Conservation (phyloP, 1,140 invertebrate genomes). For the Drosophila nikananu region DNA sequence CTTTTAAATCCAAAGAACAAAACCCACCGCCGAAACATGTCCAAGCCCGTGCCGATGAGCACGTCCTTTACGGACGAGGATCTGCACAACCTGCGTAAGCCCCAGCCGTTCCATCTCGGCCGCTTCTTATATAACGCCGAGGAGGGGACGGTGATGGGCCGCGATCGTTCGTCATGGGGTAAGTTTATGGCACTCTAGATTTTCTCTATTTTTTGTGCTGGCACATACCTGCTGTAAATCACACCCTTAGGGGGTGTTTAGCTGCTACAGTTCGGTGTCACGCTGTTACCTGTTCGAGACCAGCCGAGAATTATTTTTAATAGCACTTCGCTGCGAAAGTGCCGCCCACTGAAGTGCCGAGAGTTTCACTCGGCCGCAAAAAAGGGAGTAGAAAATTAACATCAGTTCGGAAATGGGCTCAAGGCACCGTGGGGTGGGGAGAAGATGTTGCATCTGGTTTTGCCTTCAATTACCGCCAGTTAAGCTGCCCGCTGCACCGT, state of each 20-base stretch:
- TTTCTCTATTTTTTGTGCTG: too few species aligned
- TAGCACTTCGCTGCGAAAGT: conserved; percentile 9
- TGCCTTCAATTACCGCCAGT: conserved; percentile 30
- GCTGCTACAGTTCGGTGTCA: conserved; percentile 5
- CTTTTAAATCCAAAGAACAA: conserved; percentile 28
- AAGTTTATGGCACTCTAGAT: conserved; percentile 64
- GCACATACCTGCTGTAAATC: conserved; percentile 18
- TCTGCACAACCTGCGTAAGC: conserved; percentile 61
- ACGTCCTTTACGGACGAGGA: conserved; percentile 67
- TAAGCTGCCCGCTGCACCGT: conserved; percentile 11
- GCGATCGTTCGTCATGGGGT: conserved; percentile 92
- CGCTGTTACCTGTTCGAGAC: conserved; percentile 16
- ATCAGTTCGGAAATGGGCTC: conserved; percentile 12
- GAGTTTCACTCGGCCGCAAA: conserved; percentile 14
- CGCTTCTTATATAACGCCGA: conserved; percentile 90
- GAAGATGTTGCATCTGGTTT: conserved; percentile 8
- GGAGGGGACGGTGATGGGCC: conserved; percentile 90
- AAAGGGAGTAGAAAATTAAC: conserved; percentile 26
- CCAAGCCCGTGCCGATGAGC: conserved; percentile 73
- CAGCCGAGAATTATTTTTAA: conserved; percentile 8
- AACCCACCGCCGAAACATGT: conserved; percentile 70
- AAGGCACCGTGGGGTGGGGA: not conserved
- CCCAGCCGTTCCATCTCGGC: conserved; percentile 69
- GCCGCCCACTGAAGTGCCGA: conserved; percentile 9
- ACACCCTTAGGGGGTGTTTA: not conserved